Percentiles rank a stretch among this genome's conserved stretches.
Evolutionary conservation across 1,140 invertebrate genomes (phyloP).

Genomic region (Platorchestia sp.): DNA sequence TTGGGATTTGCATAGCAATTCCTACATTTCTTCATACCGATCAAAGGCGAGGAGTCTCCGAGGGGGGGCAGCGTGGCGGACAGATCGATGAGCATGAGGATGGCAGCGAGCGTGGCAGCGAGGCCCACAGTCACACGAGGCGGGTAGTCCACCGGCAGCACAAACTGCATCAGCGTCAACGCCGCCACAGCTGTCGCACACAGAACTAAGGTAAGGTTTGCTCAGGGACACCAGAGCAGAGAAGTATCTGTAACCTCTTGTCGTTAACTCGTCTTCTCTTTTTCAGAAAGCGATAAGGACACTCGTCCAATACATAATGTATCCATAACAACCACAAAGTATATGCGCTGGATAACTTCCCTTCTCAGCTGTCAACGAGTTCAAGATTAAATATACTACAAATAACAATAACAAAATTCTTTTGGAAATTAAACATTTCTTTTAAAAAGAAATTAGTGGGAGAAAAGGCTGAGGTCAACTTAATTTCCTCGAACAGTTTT

Average conservation of each 20-base stretch:
- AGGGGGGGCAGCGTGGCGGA: slow-evolving; percentile 50
- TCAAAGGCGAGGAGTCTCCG: slow-evolving; percentile 57
- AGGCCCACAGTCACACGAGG: slow-evolving; percentile 57
- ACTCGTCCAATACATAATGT: neutral
- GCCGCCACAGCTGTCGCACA: slow-evolving; percentile 50
- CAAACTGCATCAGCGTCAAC: slow-evolving; percentile 61
- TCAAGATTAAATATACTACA: too few species aligned
- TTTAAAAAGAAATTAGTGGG: too few species aligned
- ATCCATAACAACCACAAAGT: too few species aligned
- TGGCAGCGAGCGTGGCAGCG: slow-evolving; percentile 21
- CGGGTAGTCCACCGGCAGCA: slow-evolving; percentile 59
- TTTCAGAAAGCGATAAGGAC: too few species aligned
- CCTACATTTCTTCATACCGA: slow-evolving; percentile 36
- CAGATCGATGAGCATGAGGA: slow-evolving; percentile 59
- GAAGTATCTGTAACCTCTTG: too few species aligned
- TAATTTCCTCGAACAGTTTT: too few species aligned
- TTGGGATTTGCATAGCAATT: neutral
- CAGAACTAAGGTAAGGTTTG: neutral
- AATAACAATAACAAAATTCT: too few species aligned
- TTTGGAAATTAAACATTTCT: too few species aligned
- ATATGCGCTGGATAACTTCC: neutral
- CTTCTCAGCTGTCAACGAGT: too few species aligned
- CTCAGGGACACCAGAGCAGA: too few species aligned
- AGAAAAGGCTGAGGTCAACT: too few species aligned
- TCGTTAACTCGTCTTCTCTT: too few species aligned